Percentiles rank a stretch among this genome's conserved stretches.
Evolutionary conservation across 2,797 vertebrate species (phyloP).

Genomic region (Malacoraja senta): DNA sequence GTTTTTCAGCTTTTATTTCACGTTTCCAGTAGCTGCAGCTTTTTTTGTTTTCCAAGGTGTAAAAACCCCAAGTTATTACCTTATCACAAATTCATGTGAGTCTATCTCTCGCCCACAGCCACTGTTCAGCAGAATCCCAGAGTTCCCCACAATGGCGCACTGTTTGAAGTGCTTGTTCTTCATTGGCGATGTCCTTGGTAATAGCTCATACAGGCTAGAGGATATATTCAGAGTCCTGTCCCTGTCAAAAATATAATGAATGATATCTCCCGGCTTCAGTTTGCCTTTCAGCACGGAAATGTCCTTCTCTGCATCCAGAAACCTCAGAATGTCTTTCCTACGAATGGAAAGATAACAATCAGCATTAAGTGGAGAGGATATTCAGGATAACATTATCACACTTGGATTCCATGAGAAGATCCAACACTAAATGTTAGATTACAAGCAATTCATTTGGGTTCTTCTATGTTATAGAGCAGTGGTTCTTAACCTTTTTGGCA

Average conservation of each 20-base stretch:
- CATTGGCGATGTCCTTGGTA: constrained; percentile 79
- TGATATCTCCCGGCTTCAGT: constrained; percentile 81
- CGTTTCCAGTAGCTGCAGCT: no score
- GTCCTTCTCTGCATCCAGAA: constrained; percentile 87
- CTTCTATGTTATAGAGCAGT: neutral
- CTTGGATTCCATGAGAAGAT: neutral
- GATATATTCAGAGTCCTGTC: constrained; percentile 92
- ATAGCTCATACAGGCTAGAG: constrained; percentile 81
- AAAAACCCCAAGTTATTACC: constrained; percentile 54
- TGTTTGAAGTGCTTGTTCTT: constrained; percentile 80
- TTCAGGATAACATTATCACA: no score
- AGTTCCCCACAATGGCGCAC: constrained; percentile 93
- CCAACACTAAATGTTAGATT: neutral
- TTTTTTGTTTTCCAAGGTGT: no score
- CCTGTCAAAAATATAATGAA: constrained; percentile 91
- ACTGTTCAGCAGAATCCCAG: constrained; percentile 85
- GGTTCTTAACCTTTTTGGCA: no score
- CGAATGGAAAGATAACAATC: constrained; percentile 20
- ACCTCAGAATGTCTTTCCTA: constrained; percentile 86
- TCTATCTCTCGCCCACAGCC: constrained; percentile 86
- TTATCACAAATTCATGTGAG: constrained; percentile 83
- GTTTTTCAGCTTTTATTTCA: no score
- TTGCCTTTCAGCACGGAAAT: constrained; percentile 91
- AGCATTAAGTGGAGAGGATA: neutral
- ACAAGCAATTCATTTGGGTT: neutral